phyloP scores from a whole-genome alignment of 2,888 invertebrate species.

The Belgica antarctica region DNA sequence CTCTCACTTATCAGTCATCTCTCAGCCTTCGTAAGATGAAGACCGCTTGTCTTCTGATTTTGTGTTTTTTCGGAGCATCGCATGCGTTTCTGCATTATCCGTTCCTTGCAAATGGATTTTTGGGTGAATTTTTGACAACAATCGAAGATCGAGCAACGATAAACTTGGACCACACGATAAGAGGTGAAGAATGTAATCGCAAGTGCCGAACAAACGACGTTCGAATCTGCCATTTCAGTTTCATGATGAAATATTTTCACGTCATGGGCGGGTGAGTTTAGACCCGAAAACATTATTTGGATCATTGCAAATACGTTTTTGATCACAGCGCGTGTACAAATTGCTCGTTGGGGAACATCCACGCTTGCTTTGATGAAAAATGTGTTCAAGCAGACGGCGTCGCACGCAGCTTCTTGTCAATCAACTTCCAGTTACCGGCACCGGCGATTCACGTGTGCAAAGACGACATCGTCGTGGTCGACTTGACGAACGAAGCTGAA shows the following conservation, averaged over 20 bases:
- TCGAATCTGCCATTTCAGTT: constrained; percentile 54
- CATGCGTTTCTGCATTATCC: constrained; percentile 28
- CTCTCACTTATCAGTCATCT: constrained; percentile 1
- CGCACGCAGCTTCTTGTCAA: constrained; percentile 54
- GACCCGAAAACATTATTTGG: not conserved
- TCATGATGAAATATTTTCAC: constrained; percentile 55
- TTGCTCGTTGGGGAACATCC: constrained; percentile 51
- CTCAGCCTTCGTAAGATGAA: not conserved
- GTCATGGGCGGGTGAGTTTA: constrained; percentile 50
- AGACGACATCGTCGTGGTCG: constrained; percentile 74
- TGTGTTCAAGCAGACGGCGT: constrained; percentile 58
- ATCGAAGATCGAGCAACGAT: not conserved
- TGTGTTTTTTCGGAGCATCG: too few species aligned
- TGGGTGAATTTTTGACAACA: not conserved
- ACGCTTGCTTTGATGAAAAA: constrained; percentile 56
- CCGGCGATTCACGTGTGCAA: constrained; percentile 70
- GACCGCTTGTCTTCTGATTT: not conserved
- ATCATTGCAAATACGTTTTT: not conserved
- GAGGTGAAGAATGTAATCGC: constrained; percentile 49
- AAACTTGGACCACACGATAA: not conserved
- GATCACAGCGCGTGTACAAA: constrained; percentile 54
- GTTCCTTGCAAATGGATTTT: not conserved
- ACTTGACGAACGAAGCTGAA: constrained; percentile 71
- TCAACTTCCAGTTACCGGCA: constrained; percentile 57
- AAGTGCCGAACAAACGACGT: constrained; percentile 46